Percentiles rank a stretch among this genome's conserved stretches.
Evolutionary conservation across 2,888 invertebrate genomes (phyloP).

Genomic region (Pandemis heparana): DNA sequence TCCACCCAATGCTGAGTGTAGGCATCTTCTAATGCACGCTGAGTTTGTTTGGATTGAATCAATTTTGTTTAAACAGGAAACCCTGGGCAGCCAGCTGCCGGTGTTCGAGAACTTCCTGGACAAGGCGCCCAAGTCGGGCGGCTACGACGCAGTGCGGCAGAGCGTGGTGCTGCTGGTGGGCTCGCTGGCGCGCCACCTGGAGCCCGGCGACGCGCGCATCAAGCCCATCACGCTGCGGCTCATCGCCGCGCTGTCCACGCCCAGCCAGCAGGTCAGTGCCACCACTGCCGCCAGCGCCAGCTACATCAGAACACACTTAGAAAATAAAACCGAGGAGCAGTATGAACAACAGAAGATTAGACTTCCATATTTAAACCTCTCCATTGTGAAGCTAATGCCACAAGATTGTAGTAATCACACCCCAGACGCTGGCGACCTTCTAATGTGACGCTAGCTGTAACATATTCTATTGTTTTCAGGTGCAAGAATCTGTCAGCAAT

Average conservation of each 20-base stretch:
- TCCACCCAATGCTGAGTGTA: too few species aligned
- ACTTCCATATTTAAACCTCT: too few species aligned
- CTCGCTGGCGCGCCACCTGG: constrained; percentile 97
- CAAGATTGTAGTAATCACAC: too few species aligned
- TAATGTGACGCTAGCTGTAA: too few species aligned
- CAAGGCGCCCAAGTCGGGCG: constrained; percentile 95
- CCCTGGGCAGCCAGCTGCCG: constrained; percentile 91
- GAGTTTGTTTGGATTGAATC: too few species aligned
- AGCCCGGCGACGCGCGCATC: constrained; percentile 94
- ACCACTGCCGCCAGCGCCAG: neutral
- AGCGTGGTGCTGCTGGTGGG: constrained; percentile 99
- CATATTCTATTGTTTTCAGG: constrained; percentile 75
- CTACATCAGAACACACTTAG: neutral
- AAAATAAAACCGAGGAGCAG: too few species aligned
- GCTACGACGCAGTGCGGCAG: constrained; percentile 96
- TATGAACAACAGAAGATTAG: too few species aligned
- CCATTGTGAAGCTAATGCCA: too few species aligned
- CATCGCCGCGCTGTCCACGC: constrained; percentile 96
- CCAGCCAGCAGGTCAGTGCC: constrained; percentile 93
- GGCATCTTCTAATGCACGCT: too few species aligned
- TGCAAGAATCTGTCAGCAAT: constrained; percentile 98
- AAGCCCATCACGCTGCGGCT: constrained; percentile 97
- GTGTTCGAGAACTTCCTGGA: constrained; percentile 97
- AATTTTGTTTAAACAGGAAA: constrained; percentile 73
- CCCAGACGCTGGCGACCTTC: too few species aligned